Base-by-base conservation (phyloP, 2,797 vertebrate species). In the Danio albolineatus region DNA sequence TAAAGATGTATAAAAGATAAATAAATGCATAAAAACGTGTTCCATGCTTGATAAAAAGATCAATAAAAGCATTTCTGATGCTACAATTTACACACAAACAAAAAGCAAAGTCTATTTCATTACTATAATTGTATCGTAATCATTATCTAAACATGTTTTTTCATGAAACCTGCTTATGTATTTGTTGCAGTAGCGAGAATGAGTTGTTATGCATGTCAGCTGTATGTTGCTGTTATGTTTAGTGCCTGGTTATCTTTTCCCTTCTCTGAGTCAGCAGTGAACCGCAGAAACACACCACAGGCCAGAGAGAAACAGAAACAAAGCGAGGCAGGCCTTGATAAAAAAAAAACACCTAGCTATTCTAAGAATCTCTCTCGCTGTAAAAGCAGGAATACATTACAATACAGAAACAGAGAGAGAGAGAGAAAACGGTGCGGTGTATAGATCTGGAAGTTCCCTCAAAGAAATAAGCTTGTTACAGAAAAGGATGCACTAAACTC, bases 231-330 rank as follows among this genome's bases (percentile, higher is more conserved):
- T 38, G 14, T 51, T 10, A 59, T 17, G 75, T 78, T 74, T 64
- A 21, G 44, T 38, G 46, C 9, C 17, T 61, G 65, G 17, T 70
- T 28, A 78, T 70, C 56, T 61, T 61, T 51, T 6, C 7, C 44
- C 10, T 66, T 38, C 19, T 64, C 54, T 61, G 75, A 78, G 70
- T 82, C 70, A 78, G 62, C 69, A 61, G 19, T 60, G 14, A 13
- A 43, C 38, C 54, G 19, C 19, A 44, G 12, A 46, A 12, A 46
- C 5, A 53, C 13, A 61, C 48, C 65, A 67, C 51, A 81, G 62
- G 60, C 54, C 59, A 38, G 51, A 67, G 75, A 74, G n/a, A 10
- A 2, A 16, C 2, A 60, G 43, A 72, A 54, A 51, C 14, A 12
- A 17, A 65, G 60, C 6, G 9, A 76, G 13, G n/a, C 56, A 38